Evolutionary conservation across 2,113 vertebrate species (phyloP).

Genomic region (Silurus asotus): DNA sequence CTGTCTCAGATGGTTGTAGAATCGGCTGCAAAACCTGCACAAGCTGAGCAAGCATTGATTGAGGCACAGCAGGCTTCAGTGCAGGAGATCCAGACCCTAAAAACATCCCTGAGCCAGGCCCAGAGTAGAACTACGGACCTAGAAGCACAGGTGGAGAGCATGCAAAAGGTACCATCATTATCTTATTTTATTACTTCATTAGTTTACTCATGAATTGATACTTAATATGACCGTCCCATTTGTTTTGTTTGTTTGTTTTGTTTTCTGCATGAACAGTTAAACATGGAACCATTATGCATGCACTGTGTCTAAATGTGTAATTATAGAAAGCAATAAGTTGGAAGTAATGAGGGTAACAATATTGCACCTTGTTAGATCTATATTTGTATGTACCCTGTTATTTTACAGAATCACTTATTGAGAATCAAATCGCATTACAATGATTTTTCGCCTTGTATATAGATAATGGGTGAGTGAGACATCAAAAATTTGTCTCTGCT

Average conservation of each 20-base stretch:
- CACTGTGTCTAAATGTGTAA: neutral
- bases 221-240: neutral
- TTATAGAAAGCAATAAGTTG: neutral
- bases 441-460: neutral
- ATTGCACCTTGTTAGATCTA: neutral
- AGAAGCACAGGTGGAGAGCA: conserved; percentile 83
- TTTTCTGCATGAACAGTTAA: neutral
- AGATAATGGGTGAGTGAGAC: neutral
- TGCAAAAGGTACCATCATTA: conserved; percentile 78
- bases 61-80: conserved; percentile 81
- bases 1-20: conserved; percentile 79
- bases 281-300: neutral
- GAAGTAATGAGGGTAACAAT: neutral
- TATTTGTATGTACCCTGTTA: neutral
- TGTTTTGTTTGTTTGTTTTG: neutral
- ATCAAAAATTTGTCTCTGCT: neutral
- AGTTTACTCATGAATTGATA: neutral
- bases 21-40: conserved; percentile 75
- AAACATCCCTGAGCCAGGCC: conserved; percentile 77
- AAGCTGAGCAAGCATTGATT: conserved; percentile 81
- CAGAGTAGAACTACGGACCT: conserved; percentile 77
- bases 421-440: neutral
- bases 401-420: neutral
- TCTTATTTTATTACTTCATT: neutral
- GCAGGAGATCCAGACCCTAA: conserved; percentile 86